Conservation (phyloP, 2,888 invertebrate genomes). For the Acrocyrtus sp. region DNA sequence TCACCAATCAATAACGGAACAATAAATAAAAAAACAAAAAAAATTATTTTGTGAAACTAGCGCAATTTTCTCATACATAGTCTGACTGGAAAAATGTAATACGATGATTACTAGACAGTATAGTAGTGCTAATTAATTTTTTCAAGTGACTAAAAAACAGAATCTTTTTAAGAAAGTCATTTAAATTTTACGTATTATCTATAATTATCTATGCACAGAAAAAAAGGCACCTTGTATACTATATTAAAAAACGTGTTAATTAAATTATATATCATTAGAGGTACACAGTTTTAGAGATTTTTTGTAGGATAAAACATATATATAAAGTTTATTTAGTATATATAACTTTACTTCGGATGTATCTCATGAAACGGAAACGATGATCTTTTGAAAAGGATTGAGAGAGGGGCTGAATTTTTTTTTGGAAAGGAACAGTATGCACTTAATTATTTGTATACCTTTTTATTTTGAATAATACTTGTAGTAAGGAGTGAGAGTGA, state of each 20-base stretch:
- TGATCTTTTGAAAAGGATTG: constrained; percentile 32
- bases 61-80: constrained; percentile 36
- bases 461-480: not conserved
- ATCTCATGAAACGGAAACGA: constrained; percentile 28
- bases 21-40: constrained; percentile 11
- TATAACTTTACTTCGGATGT: constrained; percentile 13
- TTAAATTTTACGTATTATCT: too few species aligned
- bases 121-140: too few species aligned
- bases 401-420: too few species aligned
- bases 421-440: constrained; percentile 29
- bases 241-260: not conserved
- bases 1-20: constrained; percentile 24
- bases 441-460: constrained; percentile 9
- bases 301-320: too few species aligned
- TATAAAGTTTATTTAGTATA: too few species aligned
- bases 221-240: not conserved
- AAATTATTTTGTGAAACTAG: constrained; percentile 10
- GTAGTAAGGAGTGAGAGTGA: not conserved
- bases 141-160: too few species aligned
- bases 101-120: not conserved
- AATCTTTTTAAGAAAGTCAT: too few species aligned
- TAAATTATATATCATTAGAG: not conserved
- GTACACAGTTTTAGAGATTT: not conserved
- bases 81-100: constrained; percentile 24
- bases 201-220: constrained; percentile 1